These are phyloP conservation scores for Phortica magna DNA, from an alignment of 2,888 invertebrate species.

Conservation along the genomic window DNA sequence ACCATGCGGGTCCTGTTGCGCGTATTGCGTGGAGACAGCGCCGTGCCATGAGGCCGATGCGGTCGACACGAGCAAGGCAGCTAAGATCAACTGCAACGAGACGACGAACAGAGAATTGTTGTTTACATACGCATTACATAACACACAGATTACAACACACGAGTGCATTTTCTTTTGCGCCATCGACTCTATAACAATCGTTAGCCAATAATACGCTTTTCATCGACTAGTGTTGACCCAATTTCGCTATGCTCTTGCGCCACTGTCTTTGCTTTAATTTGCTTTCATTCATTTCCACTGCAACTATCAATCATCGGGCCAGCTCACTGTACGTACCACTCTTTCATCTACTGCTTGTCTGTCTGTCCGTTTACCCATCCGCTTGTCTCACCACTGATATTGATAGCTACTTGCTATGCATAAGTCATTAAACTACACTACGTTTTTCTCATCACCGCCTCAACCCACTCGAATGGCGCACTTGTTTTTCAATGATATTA, in stretches of 20 bases:
- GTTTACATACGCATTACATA: constrained; percentile 34
- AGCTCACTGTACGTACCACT: constrained; percentile 33
- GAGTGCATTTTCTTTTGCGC: constrained; percentile 38
- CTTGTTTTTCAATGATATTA: too few relatives aligned
- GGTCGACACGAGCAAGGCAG: constrained; percentile 74
- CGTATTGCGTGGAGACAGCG: constrained; percentile 80
- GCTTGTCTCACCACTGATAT: constrained; percentile 11
- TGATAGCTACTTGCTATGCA: too few relatives aligned
- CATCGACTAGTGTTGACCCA: constrained; percentile 32
- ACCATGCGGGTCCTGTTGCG: constrained; percentile 82
- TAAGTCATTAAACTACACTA: neutral
- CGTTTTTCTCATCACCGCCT: neutral
- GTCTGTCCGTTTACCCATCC: constrained; percentile 35
- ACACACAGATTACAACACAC: constrained; percentile 38
- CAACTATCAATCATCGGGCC: constrained; percentile 6
- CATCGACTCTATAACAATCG: constrained; percentile 40
- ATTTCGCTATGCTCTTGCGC: constrained; percentile 46
- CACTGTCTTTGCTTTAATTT: constrained; percentile 33
- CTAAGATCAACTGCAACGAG: constrained; percentile 70
- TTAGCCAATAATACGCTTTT: constrained; percentile 22
- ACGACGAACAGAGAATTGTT: neutral
- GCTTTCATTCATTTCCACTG: constrained; percentile 44
- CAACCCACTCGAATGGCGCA: neutral
- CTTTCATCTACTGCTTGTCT: constrained; percentile 13
- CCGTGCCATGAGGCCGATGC: constrained; percentile 75